Evolutionary conservation across 2,113 vertebrate genomes (phyloP).

Genomic region (Indicator indicator): DNA sequence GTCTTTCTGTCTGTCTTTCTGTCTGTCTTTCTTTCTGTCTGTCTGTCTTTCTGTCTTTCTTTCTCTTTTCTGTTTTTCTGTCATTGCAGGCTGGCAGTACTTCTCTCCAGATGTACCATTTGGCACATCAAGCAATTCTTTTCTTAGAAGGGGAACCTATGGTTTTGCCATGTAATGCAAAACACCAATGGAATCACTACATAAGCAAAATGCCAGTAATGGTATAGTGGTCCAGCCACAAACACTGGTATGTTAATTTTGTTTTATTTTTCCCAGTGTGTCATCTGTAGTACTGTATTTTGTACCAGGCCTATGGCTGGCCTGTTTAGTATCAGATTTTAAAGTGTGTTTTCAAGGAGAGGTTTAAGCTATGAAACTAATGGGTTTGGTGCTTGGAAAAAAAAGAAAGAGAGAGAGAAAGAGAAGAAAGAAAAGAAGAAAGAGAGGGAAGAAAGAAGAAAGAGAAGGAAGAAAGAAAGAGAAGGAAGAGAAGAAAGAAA

Average conservation of each 20-base stretch:
- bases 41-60: not conserved
- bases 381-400: not conserved
- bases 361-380: constrained; percentile 8
- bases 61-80: constrained; percentile 14
- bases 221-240: constrained; percentile 86
- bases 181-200: constrained; percentile 89
- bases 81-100: constrained; percentile 72
- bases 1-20: not conserved
- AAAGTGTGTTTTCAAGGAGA: constrained; percentile 27
- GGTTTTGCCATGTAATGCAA: constrained; percentile 76
- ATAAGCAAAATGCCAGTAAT: constrained; percentile 89
- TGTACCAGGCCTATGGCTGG: constrained; percentile 31
- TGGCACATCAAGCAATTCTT: constrained; percentile 79
- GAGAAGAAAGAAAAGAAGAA: too few relatives aligned
- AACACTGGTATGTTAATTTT: constrained; percentile 86
- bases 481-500: not conserved
- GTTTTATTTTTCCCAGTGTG: constrained; percentile 82
- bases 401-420: not conserved
- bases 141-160: constrained; percentile 72
- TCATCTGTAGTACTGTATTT: constrained; percentile 70
- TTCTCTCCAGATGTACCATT: constrained; percentile 83
- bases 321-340: constrained; percentile 55
- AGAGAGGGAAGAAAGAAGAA: too few relatives aligned
- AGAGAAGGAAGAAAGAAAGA: too few relatives aligned
- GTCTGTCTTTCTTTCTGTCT: not conserved